Conservation (phyloP, 2,888 invertebrate genomes). For the Andricus quercusramuli region DNA sequence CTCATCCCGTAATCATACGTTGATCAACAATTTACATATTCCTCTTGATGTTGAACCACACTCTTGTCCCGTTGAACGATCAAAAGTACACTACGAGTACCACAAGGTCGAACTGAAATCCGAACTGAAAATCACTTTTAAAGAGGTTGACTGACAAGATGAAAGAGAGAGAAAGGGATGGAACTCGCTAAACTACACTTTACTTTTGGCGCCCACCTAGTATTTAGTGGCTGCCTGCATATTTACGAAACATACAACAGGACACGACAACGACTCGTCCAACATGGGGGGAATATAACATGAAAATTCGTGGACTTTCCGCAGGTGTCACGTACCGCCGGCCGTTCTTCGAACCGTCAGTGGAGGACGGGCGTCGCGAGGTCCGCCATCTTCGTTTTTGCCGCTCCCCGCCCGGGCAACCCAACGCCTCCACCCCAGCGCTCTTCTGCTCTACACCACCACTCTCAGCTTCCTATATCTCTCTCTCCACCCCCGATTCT, state of each 20-base stretch:
- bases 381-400: constrained; percentile 73
- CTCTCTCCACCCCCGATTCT: constrained; percentile 45
- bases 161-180: constrained; percentile 11
- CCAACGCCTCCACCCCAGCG: constrained; percentile 64
- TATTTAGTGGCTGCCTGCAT: constrained; percentile 2
- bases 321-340: constrained; percentile 49
- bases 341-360: constrained; percentile 56
- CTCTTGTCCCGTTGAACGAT: not conserved
- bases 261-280: constrained; percentile 14
- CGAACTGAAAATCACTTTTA: constrained; percentile 11
- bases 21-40: constrained; percentile 19
- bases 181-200: constrained; percentile 18
- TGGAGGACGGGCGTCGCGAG: constrained; percentile 64
- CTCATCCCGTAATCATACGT: constrained; percentile 5
- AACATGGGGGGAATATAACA: constrained; percentile 23
- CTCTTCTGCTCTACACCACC: constrained; percentile 54
- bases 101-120: not conserved
- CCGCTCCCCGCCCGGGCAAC: constrained; percentile 70
- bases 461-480: constrained; percentile 39
- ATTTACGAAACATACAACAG: constrained; percentile 24
- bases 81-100: not conserved
- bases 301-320: constrained; percentile 40
- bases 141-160: not conserved
- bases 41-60: not conserved
- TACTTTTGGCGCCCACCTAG: not conserved